Evolutionary conservation across 2,888 invertebrate species (phyloP).

Genomic region (Tortricodes alternella): DNA sequence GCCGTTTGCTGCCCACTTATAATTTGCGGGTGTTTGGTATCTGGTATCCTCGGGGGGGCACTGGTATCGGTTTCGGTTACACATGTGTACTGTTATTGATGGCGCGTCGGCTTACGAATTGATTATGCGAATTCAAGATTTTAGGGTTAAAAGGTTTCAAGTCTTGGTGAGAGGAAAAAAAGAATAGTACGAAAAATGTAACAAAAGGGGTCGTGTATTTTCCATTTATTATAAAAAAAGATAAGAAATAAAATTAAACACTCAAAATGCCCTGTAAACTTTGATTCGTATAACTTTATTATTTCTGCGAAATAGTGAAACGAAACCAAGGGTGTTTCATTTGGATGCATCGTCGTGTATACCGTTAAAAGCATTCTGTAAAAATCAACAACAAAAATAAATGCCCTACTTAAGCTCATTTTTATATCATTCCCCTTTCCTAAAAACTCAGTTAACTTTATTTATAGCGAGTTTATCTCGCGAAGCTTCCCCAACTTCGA

Average conservation of each 20-base stretch:
- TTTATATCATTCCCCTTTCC: not conserved
- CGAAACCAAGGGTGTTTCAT: no score
- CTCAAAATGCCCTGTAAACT: no score
- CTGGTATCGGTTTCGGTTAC: conserved; percentile 42
- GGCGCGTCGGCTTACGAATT: conserved; percentile 23
- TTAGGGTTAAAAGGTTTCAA: not conserved
- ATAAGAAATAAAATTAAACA: no score
- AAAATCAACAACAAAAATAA: not conserved
- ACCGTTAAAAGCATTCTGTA: no score
- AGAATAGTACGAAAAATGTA: no score
- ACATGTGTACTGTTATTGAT: conserved; percentile 24
- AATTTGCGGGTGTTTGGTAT: conserved; percentile 66
- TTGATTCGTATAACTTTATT: no score
- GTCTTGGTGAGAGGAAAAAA: not conserved
- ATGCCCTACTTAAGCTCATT: no score
- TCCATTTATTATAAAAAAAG: no score
- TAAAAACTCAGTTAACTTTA: not conserved
- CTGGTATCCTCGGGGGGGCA: conserved; percentile 54
- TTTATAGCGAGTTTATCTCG: not conserved
- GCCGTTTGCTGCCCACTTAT: conserved; percentile 71
- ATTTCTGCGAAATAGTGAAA: no score
- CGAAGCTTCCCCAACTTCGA: conserved; percentile 45
- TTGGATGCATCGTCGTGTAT: no score
- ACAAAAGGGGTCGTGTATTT: no score
- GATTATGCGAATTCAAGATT: conserved; percentile 25